Base-by-base conservation (phyloP, 2,888 invertebrate species). In the Calameuta filiformis region DNA sequence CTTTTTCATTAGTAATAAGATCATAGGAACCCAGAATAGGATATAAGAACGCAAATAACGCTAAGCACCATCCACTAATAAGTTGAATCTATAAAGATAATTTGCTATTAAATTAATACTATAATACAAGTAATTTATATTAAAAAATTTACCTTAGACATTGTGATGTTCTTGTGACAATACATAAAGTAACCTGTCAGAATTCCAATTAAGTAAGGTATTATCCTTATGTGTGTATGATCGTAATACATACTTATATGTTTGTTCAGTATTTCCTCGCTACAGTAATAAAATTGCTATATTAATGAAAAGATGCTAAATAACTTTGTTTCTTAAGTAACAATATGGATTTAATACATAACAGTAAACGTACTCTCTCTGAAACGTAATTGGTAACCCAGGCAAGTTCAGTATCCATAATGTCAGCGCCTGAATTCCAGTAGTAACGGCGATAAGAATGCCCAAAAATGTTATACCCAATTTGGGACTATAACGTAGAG, bases 41-140 rank as follows among this genome's bases (percentile, higher is more conserved):
- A 73, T 76, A 79, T 30, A 68, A 56, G 6, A 79, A 37, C 12
- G 73, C 76, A 33, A 74, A 11, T 33, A 40, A 23, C 12, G 76
- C 73, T 37, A 76, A 40, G n/a, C 30, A 31, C 86, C 86, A 86
- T 31, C 81, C 82, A 3, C 75, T 1, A 11, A 75, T 69, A 33
- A 83, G 73, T 9, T 75, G 68, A 3, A 56, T 56, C 82, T 80
- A 68, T 35, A 75, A 33, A 33, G 0, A 12, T n/a, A 11, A 33
- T 30, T n/a, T 23, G 15, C 35, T 31, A 23, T 75, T 4, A 4
- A 34, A 12, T 11, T 68, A 31, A 34, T 69, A n/a, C n/a, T n/a
- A n/a, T n/a, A n/a, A 23, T 69, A 15, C 31, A 68, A 77, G 30
- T 33, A 30, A 35, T 30, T 31, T 73, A 11, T 68, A n/a, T n/a